phyloP scores from a whole-genome alignment of 1,140 invertebrate species.

The Penaeus japonicus region DNA sequence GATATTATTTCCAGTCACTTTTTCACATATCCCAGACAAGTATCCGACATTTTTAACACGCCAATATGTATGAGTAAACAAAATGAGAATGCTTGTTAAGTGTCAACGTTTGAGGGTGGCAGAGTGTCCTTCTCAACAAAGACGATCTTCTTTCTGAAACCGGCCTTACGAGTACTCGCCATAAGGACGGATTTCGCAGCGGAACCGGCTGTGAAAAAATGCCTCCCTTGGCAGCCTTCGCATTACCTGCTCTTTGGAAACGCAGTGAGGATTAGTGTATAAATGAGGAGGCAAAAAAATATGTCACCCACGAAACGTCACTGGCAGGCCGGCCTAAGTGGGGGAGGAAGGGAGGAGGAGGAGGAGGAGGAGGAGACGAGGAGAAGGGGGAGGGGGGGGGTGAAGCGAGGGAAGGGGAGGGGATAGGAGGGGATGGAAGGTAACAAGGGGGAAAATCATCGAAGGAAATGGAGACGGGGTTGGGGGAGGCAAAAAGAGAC shows the following conservation, averaged over 20 bases:
- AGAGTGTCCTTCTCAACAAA: background rate
- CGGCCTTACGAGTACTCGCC: background rate
- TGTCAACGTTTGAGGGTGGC: background rate
- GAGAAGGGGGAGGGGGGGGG: background rate
- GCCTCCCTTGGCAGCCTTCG: background rate
- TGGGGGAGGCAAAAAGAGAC: background rate
- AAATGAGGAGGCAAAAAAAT: constrained; percentile 40
- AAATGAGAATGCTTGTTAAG: constrained; percentile 45
- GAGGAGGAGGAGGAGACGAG: background rate
- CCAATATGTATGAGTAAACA: constrained; percentile 34
- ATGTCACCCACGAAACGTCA: constrained; percentile 42
- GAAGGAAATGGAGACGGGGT: background rate
- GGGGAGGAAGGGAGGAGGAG: background rate
- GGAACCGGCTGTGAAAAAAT: background rate
- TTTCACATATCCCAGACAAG: too few relatives aligned
- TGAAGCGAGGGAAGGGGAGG: background rate
- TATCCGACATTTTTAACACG: background rate
- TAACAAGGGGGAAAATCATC: background rate
- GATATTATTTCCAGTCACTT: too few relatives aligned
- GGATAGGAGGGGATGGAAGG: background rate
- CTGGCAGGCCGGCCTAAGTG: constrained; percentile 19
- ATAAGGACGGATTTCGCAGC: background rate
- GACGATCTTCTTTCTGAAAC: background rate
- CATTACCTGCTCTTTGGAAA: constrained; percentile 42
- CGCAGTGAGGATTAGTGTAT: constrained; percentile 43